A percentile compares a stretch with the other conserved stretches of the same genome.
phyloP scores from a whole-genome alignment of 2,888 invertebrate species.

The Encarsia formosa region DNA sequence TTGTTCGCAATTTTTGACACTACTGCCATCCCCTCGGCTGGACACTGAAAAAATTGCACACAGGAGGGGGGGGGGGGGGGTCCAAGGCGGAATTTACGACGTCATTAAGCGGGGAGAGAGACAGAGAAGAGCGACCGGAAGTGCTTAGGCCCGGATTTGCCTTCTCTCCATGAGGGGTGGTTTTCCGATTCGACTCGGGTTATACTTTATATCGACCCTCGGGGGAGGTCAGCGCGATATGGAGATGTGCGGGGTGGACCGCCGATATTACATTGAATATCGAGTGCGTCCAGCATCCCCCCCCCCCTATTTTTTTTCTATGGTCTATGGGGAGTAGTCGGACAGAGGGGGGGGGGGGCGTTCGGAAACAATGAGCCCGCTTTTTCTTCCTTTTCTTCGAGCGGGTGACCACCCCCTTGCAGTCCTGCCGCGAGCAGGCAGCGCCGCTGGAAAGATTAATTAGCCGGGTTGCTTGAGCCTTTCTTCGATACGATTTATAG shows the following conservation, averaged over 20 bases:
- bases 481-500: slow-evolving; percentile 3
- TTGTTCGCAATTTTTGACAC: slow-evolving; percentile 16
- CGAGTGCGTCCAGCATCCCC: no score
- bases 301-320: slow-evolving; percentile 30
- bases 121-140: slow-evolving; percentile 43
- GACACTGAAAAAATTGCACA: slow-evolving; percentile 3
- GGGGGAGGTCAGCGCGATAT: slow-evolving; percentile 19
- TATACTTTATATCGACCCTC: slow-evolving; percentile 18
- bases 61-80: no score
- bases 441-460: slow-evolving; percentile 20
- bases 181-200: slow-evolving; percentile 20
- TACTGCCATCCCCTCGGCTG: not conserved
- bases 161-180: slow-evolving; percentile 23
- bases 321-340: slow-evolving; percentile 9
- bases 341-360: not conserved
- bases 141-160: slow-evolving; percentile 47
- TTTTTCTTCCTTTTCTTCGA: no score
- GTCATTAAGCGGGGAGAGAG: slow-evolving; percentile 25
- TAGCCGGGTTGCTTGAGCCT: slow-evolving; percentile 11
- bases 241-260: slow-evolving; percentile 27
- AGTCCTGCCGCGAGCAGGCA: slow-evolving; percentile 6
- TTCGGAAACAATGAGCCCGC: slow-evolving; percentile 26
- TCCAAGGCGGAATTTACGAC: slow-evolving; percentile 26
- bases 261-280: slow-evolving; percentile 31
- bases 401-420: no score